Evolutionary conservation across 1,140 invertebrate species (phyloP).

Genomic region (Hetaerina americana): DNA sequence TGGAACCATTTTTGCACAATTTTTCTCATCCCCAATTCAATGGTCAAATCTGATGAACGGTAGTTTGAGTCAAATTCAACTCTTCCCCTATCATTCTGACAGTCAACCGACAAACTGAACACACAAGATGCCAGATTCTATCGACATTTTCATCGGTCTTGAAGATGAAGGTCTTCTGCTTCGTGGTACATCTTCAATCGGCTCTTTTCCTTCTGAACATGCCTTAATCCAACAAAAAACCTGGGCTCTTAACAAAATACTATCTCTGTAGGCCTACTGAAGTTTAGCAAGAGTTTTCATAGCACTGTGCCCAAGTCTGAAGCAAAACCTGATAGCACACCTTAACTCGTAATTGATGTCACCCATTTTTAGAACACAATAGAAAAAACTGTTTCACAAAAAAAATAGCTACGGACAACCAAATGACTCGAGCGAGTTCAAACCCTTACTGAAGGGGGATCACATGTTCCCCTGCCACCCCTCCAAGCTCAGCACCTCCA

Average conservation of each 20-base stretch:
- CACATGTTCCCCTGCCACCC: too few species aligned
- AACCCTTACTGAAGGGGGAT: background rate
- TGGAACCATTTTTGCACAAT: slow-evolving; percentile 9
- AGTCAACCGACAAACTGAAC: slow-evolving; percentile 11
- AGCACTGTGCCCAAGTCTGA: slow-evolving; percentile 18
- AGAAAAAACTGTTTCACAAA: slow-evolving; percentile 2
- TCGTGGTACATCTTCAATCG: slow-evolving; percentile 14
- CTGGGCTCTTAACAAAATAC: slow-evolving; percentile 13
- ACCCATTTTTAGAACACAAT: slow-evolving; percentile 8
- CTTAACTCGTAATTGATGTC: slow-evolving; percentile 11
- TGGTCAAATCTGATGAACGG: slow-evolving; percentile 16
- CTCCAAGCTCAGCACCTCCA: too few species aligned
- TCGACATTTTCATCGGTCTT: slow-evolving; percentile 13
- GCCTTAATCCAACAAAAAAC: slow-evolving; percentile 14
- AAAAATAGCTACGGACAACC: background rate
- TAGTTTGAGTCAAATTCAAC: slow-evolving; percentile 11
- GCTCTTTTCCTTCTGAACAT: slow-evolving; percentile 17
- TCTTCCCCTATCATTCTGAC: slow-evolving; percentile 9
- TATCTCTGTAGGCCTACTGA: slow-evolving; percentile 11
- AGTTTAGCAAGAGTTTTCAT: slow-evolving; percentile 15
- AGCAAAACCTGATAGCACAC: slow-evolving; percentile 19
- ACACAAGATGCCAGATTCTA: slow-evolving; percentile 12
- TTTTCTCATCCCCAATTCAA: slow-evolving; percentile 6
- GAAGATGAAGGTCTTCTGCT: slow-evolving; percentile 12
- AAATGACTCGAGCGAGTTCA: background rate